A percentile compares a stretch with the other conserved stretches of the same genome.
Conservation (phyloP, 2,888 invertebrate genomes). For the Phyllotreta cruciferae region DNA sequence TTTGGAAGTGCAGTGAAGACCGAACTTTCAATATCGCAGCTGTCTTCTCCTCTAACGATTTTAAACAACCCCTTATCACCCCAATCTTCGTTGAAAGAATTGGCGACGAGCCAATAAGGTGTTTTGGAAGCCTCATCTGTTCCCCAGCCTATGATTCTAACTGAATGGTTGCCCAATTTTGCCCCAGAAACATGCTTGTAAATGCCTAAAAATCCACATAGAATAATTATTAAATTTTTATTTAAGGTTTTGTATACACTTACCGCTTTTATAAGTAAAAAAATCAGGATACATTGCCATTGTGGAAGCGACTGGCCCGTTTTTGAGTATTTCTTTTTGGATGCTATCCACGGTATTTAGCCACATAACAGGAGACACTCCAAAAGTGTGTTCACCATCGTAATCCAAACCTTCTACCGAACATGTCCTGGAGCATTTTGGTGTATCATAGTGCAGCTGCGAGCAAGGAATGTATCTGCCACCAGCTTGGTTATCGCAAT, state of each 20-base stretch:
- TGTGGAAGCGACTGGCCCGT: constrained; percentile 85
- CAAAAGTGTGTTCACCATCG: constrained; percentile 15
- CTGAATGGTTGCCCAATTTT: too few species aligned
- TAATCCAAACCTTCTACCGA: constrained; percentile 50
- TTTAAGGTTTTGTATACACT: constrained; percentile 58
- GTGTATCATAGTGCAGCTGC: constrained; percentile 10
- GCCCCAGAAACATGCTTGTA: too few species aligned
- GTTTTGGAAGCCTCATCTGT: too few species aligned
- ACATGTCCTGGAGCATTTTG: constrained; percentile 27
- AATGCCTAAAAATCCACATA: too few species aligned
- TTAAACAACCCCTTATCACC: too few species aligned
- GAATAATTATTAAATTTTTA: too few species aligned
- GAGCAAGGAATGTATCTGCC: constrained; percentile 19
- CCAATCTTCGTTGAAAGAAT: too few species aligned
- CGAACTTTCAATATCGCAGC: too few species aligned
- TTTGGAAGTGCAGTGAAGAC: too few species aligned
- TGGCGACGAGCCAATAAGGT: too few species aligned
- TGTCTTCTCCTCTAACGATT: too few species aligned
- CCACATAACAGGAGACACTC: not conserved
- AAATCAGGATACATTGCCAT: constrained; percentile 85
- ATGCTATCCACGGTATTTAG: constrained; percentile 65
- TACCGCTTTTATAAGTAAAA: constrained; percentile 77
- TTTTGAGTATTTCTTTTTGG: constrained; percentile 75
- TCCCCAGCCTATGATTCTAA: too few species aligned
- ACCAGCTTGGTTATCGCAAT: constrained; percentile 33